These are phyloP conservation scores for Myotis vivesi DNA, from an alignment of 2,797 vertebrate genomes.

Conservation along the genomic window DNA sequence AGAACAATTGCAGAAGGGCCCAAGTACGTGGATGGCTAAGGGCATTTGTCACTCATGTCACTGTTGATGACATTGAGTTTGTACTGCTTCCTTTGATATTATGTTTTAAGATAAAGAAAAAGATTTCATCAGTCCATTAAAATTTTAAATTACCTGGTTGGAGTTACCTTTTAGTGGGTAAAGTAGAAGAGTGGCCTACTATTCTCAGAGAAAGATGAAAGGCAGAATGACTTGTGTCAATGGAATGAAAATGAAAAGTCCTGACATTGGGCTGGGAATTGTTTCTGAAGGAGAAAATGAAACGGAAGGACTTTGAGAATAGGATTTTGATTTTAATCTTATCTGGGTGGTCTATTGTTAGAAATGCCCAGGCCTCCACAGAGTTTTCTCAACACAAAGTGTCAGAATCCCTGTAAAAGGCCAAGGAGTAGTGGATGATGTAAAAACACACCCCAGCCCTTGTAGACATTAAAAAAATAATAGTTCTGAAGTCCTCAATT, in stretches of 20 bases:
- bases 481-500: not conserved
- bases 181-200: constrained; percentile 40
- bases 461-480: not conserved
- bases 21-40: not conserved
- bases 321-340: constrained; percentile 60
- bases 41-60: not conserved
- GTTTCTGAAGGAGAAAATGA: constrained; percentile 53
- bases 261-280: constrained; percentile 15
- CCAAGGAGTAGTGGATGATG: not conserved
- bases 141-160: constrained; percentile 56
- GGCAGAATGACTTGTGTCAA: constrained; percentile 38
- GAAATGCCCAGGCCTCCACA: not conserved
- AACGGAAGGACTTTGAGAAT: constrained; percentile 35
- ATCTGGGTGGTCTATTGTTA: not conserved
- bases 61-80: not conserved
- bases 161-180: constrained; percentile 47
- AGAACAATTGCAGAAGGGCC: not conserved
- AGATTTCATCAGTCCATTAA: not conserved
- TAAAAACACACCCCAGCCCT: not conserved
- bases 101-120: constrained; percentile 46
- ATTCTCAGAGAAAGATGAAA: constrained; percentile 51
- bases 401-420: not conserved
- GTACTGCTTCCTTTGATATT: constrained; percentile 31
- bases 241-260: constrained; percentile 61
- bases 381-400: not conserved